Base-by-base conservation (phyloP, 2,888 invertebrate genomes). In the Arenicola marina region DNA sequence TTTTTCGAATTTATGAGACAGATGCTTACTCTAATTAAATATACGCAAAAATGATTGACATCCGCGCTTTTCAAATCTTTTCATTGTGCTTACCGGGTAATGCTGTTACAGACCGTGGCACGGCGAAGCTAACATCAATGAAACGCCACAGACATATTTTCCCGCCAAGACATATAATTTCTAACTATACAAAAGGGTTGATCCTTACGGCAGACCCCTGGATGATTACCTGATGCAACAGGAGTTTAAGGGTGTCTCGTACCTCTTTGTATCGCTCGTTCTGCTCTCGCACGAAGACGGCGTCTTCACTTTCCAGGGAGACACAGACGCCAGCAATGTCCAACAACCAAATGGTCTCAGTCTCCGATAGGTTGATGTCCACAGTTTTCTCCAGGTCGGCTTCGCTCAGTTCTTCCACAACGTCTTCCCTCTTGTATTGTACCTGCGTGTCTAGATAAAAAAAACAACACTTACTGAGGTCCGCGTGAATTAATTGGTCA, bases 311-410 rank as follows among this genome's bases (percentile, higher is more conserved):
- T 32, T 82, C 82, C 2, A 67, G 67, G 0, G 77, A 76, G 2
- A 82, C 75, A 63, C 76, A 77, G 0, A 76, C 67, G 1, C 76
- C 77, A 4, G 78, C 76, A 72, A 81, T 72, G 62, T 83, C 81
- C n/a, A 83, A 69, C 61, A 83, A 66, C 77, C 79, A 81, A 44
- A 81, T 76, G 56, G 81, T 83, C 21, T 80, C 79, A 1, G 82
- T 81, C 66, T 83, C 83, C 4, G 69, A 74, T 59, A 82, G 67
- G 21, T 67, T 70, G n/a, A 83, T 69, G 48, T 76, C 74, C 2
- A 82, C 76, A 11, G 71, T 61, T 63, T 76, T 78, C 38, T 76
- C 78, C 7, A 82, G 69, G 65, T 82, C 82, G 18, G 58, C 72
- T 2, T 80, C 80, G 7, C 67, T 76, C 56, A 81, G 60, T 24